Percentiles rank a stretch among this genome's conserved stretches.
Evolutionary conservation across 1,140 invertebrate genomes (phyloP).

Genomic region (Lasioglossum baleicum): DNA sequence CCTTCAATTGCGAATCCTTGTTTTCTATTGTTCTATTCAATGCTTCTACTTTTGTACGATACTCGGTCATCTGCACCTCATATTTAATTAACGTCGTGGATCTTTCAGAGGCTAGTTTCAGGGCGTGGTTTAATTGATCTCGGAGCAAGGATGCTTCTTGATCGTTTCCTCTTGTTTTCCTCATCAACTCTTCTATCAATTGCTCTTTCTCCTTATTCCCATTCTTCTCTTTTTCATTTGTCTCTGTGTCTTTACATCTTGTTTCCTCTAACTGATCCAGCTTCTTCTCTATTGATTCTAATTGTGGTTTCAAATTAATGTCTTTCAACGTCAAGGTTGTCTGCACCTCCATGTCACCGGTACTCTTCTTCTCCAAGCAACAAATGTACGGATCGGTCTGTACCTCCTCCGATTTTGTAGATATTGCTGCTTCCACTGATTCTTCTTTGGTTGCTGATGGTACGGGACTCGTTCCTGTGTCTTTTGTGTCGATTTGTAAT

Average conservation of each 20-base stretch:
- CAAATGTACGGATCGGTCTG: slow-evolving; percentile 62
- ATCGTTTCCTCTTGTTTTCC: not conserved
- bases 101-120: slow-evolving; percentile 68
- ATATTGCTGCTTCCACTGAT: slow-evolving; percentile 39
- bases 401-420: slow-evolving; percentile 42
- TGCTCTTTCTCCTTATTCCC: slow-evolving; percentile 11
- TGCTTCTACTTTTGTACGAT: slow-evolving; percentile 45
- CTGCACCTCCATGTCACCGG: slow-evolving; percentile 12
- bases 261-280: not conserved
- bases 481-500: not conserved
- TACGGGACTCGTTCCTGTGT: slow-evolving; percentile 17
- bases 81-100: slow-evolving; percentile 63
- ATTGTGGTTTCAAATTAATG: not conserved
- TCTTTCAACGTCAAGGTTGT: not conserved
- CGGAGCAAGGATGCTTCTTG: slow-evolving; percentile 5
- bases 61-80: slow-evolving; percentile 67
- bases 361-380: slow-evolving; percentile 44
- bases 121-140: slow-evolving; percentile 67
- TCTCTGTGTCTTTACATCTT: not conserved
- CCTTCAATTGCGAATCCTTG: slow-evolving; percentile 46
- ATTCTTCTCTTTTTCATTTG: not conserved
- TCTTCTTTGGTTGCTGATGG: slow-evolving; percentile 17
- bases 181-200: no score
- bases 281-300: not conserved
- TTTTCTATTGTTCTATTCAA: slow-evolving; percentile 58